Base-by-base conservation (phyloP, 2,888 invertebrate genomes). In the Eledone cirrhosa region DNA sequence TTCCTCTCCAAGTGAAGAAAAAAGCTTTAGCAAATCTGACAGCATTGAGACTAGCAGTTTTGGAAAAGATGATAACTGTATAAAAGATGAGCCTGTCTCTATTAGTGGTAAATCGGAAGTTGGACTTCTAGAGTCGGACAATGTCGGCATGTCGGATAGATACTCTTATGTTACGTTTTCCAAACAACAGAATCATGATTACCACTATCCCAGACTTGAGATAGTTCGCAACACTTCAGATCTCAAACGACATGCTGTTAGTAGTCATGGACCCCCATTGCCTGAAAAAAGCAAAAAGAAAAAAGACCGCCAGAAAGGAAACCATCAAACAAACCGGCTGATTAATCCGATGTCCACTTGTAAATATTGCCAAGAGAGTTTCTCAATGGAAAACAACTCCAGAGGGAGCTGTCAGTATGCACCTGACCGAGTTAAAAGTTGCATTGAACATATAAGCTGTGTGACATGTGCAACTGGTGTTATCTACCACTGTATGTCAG, bases 401-500 rank as follows among this genome's bases (percentile, higher is more conserved):
- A 93, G 94, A 24, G 97, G 97, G 80, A 93, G 95, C 78, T 92
- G 92, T 87, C 91, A 91, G 82, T 91, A 91, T 80, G 97, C 97
- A 2, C 97, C 97, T 0, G 97, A 97, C 92, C 93, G 94, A 87
- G 94, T 95, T 89, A 93, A 93, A 84, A 93, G 94, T 41, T 95
- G 95, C 87, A 95, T 97, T 86, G 95, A 97, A 90, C 93, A 93
- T 79, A 93, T 96, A 74, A 94, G 95, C 76, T 97, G 97, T 90
- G 94, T 97, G 88, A 93, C 94, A 84, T 96, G 96, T 91, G 96
- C 97, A 27, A 94, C 94, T 91, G 95, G 96, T 87, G 94, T 97
- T 94, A 92, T 97, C 88, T 97, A 97, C 92, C 97, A 97, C 92
- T 97, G 97, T 91, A 95, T 96, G 94, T 93, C 95, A 83, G 96